These are phyloP conservation scores for Arctocebus calabarensis DNA, from an alignment of 2,797 vertebrate species.

Conservation along the genomic window DNA sequence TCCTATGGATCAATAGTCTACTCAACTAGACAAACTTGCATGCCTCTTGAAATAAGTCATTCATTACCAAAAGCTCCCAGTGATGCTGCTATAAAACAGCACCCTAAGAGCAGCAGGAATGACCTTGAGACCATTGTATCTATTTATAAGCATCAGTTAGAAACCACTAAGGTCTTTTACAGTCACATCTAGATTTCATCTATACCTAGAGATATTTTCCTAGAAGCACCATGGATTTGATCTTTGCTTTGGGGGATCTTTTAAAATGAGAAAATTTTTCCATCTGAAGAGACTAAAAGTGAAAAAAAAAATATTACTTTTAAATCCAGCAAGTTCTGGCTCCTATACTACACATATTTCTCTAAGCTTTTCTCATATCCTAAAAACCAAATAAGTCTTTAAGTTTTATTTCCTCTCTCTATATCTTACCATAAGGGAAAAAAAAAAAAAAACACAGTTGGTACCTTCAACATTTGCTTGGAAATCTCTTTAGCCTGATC, in stretches of 20 bases:
- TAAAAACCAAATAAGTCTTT: not conserved
- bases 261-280: not conserved
- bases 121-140: not conserved
- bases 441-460: not conserved
- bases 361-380: not conserved
- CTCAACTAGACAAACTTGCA: not conserved
- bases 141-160: not conserved
- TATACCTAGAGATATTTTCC: not conserved
- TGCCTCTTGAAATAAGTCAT: not conserved
- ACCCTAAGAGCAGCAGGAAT: not conserved
- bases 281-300: not conserved
- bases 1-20: not conserved
- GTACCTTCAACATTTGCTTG: not conserved
- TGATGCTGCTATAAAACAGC: not conserved
- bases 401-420: not conserved
- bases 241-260: not conserved
- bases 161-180: not conserved
- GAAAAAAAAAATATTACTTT: not conserved
- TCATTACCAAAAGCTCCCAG: not conserved
- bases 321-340: not conserved
- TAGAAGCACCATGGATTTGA: not conserved
- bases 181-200: not conserved
- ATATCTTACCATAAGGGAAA: not conserved
- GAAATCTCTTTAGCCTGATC: conserved; percentile 13
- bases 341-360: not conserved